These are phyloP conservation scores for Agelas oroides DNA, from an alignment of 37 sponge, comb jelly and placozoan species.

Conservation along the genomic window DNA sequence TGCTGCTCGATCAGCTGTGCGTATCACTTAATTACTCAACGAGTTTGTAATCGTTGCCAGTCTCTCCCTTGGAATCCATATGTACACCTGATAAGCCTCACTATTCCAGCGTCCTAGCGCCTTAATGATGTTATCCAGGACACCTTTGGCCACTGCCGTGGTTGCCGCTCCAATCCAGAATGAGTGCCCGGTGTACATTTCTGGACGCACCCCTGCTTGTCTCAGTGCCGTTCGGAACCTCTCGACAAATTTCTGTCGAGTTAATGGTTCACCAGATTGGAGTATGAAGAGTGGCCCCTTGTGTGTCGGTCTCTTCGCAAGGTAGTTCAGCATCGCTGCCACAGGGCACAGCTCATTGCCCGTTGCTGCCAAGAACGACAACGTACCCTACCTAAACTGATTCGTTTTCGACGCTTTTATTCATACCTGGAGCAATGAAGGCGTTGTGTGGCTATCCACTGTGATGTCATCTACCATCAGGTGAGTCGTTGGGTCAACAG, in stretches of 20 bases:
- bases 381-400: constrained; percentile 10
- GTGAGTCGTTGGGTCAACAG: constrained; percentile 2
- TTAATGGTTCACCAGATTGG: neutral
- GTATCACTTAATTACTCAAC: no score
- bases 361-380: neutral
- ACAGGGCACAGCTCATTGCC: constrained; percentile 16
- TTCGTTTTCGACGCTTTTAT: constrained; percentile 46
- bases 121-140: neutral
- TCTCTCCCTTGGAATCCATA: neutral
- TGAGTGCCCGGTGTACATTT: neutral
- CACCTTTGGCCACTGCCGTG: neutral
- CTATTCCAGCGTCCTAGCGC: neutral
- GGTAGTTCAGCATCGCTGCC: constrained; percentile 7
- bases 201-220: neutral
- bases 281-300: constrained; percentile 26
- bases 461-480: neutral
- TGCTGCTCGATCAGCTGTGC: no score
- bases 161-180: neutral
- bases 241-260: constrained; percentile 4
- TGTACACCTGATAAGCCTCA: neutral
- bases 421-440: neutral
- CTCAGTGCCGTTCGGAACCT: neutral
- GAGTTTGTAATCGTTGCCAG: neutral
- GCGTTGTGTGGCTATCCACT: constrained; percentile 2
- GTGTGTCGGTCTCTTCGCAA: neutral